These are phyloP conservation scores for Lycocerus yunnanus DNA, from an alignment of 2,888 invertebrate species.

Conservation along the genomic window DNA sequence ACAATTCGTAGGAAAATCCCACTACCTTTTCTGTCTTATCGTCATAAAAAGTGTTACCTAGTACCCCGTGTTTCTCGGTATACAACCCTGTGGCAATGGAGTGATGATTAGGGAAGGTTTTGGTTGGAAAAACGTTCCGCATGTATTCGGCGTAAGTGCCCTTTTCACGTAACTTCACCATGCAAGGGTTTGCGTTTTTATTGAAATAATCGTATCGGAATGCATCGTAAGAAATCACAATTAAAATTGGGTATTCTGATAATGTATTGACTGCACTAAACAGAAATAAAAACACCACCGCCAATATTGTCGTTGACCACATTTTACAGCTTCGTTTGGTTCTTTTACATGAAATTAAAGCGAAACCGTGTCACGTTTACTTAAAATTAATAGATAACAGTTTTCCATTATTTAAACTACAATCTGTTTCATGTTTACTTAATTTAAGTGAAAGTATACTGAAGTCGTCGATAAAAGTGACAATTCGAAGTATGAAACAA, in stretches of 20 bases:
- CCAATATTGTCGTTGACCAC: background rate
- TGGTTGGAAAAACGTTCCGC: constrained; percentile 68
- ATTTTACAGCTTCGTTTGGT: background rate
- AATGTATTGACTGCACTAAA: constrained; percentile 40
- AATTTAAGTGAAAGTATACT: background rate
- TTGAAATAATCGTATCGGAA: constrained; percentile 71
- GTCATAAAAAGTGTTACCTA: constrained; percentile 67
- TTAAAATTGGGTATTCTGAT: constrained; percentile 57
- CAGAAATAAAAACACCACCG: background rate
- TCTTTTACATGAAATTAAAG: background rate
- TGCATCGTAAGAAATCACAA: constrained; percentile 72
- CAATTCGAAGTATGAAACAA: background rate
- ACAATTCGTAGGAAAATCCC: constrained; percentile 55
- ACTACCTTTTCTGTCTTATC: constrained; percentile 48
- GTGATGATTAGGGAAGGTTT: constrained; percentile 77
- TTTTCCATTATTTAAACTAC: background rate
- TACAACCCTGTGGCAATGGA: constrained; percentile 72
- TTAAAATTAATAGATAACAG: background rate
- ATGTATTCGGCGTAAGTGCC: constrained; percentile 65
- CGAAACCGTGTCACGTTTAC: background rate
- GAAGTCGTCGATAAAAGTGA: background rate
- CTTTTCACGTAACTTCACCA: constrained; percentile 59
- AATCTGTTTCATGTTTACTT: background rate
- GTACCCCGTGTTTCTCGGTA: constrained; percentile 70
- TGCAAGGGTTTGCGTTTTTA: constrained; percentile 61